A percentile compares a stretch with the other conserved stretches of the same genome.
Conservation (phyloP, 1,140 invertebrate genomes). For the Hylaeus volcanicus region DNA sequence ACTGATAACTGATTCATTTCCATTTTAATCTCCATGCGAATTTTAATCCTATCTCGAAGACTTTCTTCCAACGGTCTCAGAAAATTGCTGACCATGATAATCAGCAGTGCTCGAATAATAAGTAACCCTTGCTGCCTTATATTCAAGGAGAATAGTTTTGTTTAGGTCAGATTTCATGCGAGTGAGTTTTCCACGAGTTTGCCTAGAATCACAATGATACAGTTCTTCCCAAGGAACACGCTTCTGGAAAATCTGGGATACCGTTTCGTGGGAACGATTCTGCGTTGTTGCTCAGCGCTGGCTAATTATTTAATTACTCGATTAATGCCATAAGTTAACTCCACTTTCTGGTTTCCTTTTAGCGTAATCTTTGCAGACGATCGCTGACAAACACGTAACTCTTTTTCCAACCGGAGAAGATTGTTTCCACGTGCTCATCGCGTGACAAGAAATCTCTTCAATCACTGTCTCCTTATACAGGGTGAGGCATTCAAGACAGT, state of each 20-base stretch:
- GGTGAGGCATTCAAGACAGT: too few species aligned
- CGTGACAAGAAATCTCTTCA: not conserved
- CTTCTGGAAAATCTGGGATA: not conserved
- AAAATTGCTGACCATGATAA: too few species aligned
- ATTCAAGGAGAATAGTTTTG: too few species aligned
- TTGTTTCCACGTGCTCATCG: not conserved
- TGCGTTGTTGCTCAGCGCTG: not conserved
- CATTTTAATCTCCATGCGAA: too few species aligned
- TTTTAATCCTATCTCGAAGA: too few species aligned
- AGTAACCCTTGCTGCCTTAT: too few species aligned
- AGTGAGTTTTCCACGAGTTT: not conserved
- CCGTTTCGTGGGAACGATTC: not conserved
- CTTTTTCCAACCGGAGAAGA: too few species aligned
- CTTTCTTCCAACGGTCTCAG: too few species aligned
- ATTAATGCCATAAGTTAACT: not conserved
- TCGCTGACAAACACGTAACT: not conserved
- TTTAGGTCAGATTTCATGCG: not conserved
- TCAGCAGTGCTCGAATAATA: too few species aligned
- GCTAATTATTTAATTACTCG: conserved; percentile 19
- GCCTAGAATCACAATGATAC: too few species aligned
- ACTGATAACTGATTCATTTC: too few species aligned
- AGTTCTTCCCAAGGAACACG: too few species aligned
- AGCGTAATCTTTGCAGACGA: not conserved
- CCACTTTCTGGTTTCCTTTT: not conserved
- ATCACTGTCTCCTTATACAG: not conserved